Conservation (phyloP, 2,888 invertebrate species). For the Drosophila villosipedis region DNA sequence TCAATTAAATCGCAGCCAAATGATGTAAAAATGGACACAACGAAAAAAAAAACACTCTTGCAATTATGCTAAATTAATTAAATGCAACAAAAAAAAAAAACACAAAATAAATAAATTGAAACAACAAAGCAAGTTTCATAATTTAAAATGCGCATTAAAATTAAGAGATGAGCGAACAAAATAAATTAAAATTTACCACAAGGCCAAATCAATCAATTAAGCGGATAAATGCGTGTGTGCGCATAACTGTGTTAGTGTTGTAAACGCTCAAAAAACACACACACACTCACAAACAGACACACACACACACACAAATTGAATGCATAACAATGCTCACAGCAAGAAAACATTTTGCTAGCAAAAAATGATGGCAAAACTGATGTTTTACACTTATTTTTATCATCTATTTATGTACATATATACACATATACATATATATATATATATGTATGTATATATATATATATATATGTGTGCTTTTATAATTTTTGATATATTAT, state of each 20-base stretch:
- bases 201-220: constrained; percentile 54
- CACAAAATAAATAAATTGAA: neutral
- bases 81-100: constrained; percentile 29
- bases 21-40: constrained; percentile 49
- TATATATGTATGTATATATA: neutral
- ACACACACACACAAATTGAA: neutral
- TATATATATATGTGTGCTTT: constrained; percentile 27
- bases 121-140: constrained; percentile 37
- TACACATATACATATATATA: neutral
- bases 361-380: constrained; percentile 41
- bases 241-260: constrained; percentile 5
- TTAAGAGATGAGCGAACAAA: constrained; percentile 21
- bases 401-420: constrained; percentile 14
- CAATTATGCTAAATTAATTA: constrained; percentile 70
- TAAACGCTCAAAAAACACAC: constrained; percentile 6
- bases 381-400: constrained; percentile 50
- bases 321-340: neutral
- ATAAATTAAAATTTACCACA: constrained; percentile 38
- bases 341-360: constrained; percentile 16
- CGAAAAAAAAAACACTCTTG: constrained; percentile 24
- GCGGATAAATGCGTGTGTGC: constrained; percentile 1
- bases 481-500: constrained; percentile 55
- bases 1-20: constrained; percentile 72
- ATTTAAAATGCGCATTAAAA: constrained; percentile 57
- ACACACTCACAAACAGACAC: neutral